phyloP scores from a whole-genome alignment of 1,140 invertebrate species.

The Drosophila arizonae region DNA sequence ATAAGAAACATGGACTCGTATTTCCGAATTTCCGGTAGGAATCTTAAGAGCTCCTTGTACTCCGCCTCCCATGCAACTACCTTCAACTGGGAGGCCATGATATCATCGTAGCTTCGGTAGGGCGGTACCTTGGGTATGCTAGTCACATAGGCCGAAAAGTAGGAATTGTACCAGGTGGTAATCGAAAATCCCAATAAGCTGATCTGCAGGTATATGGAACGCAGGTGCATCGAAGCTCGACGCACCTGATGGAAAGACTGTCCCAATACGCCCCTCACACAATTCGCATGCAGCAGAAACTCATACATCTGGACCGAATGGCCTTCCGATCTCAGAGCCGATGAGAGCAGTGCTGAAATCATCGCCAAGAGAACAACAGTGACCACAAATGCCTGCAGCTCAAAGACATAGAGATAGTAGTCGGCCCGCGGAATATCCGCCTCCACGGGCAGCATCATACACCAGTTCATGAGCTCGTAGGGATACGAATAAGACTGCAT shows the following conservation, averaged over 20 bases:
- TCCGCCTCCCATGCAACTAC: slow-evolving; percentile 57
- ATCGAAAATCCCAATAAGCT: slow-evolving; percentile 62
- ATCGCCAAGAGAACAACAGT: slow-evolving; percentile 31
- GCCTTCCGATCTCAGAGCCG: slow-evolving; percentile 44
- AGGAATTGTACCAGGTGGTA: slow-evolving; percentile 67
- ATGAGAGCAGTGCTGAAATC: slow-evolving; percentile 40
- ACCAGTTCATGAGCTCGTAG: slow-evolving; percentile 66
- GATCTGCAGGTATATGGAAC: slow-evolving; percentile 60
- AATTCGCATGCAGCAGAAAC: slow-evolving; percentile 56
- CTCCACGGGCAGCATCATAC: slow-evolving; percentile 63
- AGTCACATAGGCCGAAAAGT: slow-evolving; percentile 67
- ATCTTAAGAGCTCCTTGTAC: slow-evolving; percentile 36
- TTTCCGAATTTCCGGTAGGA: slow-evolving; percentile 19
- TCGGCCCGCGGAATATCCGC: background rate
- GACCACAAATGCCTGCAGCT: background rate
- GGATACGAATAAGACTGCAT: slow-evolving; percentile 54
- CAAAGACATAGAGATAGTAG: background rate
- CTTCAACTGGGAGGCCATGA: slow-evolving; percentile 44
- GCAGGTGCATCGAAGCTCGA: slow-evolving; percentile 36
- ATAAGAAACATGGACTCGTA: slow-evolving; percentile 54
- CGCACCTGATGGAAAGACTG: slow-evolving; percentile 56
- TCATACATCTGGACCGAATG: slow-evolving; percentile 28
- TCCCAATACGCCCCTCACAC: slow-evolving; percentile 61
- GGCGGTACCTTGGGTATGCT: slow-evolving; percentile 40
- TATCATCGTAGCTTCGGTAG: slow-evolving; percentile 46